Evolutionary conservation across 1,140 invertebrate species (phyloP), one percentile per base, ranked within the genome.

Genomic region (Galleria mellonella): DNA sequence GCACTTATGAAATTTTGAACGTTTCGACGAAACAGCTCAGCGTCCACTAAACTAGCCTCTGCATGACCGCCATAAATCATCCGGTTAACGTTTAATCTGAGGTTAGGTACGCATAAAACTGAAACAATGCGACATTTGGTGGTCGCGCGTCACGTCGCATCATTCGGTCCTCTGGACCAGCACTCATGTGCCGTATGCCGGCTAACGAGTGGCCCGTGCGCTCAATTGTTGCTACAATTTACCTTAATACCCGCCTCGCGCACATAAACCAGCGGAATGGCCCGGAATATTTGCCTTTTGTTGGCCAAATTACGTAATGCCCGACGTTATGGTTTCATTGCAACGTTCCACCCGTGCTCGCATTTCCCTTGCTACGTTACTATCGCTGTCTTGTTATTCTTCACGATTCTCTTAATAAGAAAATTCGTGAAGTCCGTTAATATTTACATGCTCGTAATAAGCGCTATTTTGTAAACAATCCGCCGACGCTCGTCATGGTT

Each of bases 191-290:
- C n/a, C n/a, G 38, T 41, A 38, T 36, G 43, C 43, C 59, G 50
- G 51, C 59, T 83, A 77, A 83, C 79, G 76, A 81, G 66, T 68
- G 74, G 70, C 81, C 70, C 76, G 82, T 83, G 82, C 73, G 58
- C 61, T 65, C 74, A 77, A 79, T 76, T 76, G 65, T 81, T 52
- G 51, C 15, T 45, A 72, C 75, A 78, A 81, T 83, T 82, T 83
- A 83, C 76, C 65, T 79, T 81, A 79, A 84, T 82, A 71, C 68
- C 56, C 57, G 61, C 66, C 54, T 62, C 59, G 54, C 62, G 57
- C 58, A 73, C 66, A 77, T 74, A 74, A 77, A 81, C 65, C 68
- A 75, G 67, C 67, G 46, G 53, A 70, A 72, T 70, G 49, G 62
- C 57, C 56, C 32, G 62, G 51, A 63, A 68, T 70, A 66, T 72